Conservation (phyloP, 2,113 vertebrate genomes). For the Brachionichthys hirsutus region DNA sequence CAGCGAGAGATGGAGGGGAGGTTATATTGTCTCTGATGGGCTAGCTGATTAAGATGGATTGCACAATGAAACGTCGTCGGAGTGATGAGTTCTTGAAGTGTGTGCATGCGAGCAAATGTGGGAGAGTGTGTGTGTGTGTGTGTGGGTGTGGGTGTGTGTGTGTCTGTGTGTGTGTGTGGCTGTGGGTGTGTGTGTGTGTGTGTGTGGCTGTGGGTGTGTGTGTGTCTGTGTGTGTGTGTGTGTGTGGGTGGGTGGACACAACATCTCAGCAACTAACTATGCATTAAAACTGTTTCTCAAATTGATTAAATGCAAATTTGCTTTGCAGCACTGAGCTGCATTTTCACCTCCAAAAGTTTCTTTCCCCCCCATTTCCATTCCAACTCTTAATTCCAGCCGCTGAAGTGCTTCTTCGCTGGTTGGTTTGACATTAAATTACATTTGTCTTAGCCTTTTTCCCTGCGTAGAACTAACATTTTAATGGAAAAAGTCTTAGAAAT, state of each 20-base stretch:
- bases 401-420: slow-evolving; percentile 14
- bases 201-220: too few species aligned
- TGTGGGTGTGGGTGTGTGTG: too few species aligned
- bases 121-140: slow-evolving; percentile 12
- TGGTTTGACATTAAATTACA: slow-evolving; percentile 44
- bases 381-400: slow-evolving; percentile 19
- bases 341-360: slow-evolving; percentile 56
- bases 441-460: slow-evolving; percentile 37
- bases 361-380: slow-evolving; percentile 58
- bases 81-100: slow-evolving; percentile 62
- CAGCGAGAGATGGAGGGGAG: slow-evolving; percentile 70
- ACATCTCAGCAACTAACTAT: slow-evolving; percentile 58
- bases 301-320: slow-evolving; percentile 75
- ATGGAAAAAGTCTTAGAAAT: slow-evolving; percentile 44
- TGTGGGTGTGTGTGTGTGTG: too few species aligned
- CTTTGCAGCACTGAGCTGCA: slow-evolving; percentile 56
- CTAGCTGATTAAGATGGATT: slow-evolving; percentile 81
- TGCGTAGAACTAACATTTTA: slow-evolving; percentile 24
- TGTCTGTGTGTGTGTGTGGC: too few species aligned
- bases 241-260: slow-evolving; percentile 3
- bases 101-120: slow-evolving; percentile 20
- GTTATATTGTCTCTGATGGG: slow-evolving; percentile 79
- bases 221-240: too few species aligned
- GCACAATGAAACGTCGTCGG: slow-evolving; percentile 71
- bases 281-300: slow-evolving; percentile 71